phyloP scores from a whole-genome alignment of 2,113 vertebrate genomes.

The Dunckerocampus dactyliophorus region DNA sequence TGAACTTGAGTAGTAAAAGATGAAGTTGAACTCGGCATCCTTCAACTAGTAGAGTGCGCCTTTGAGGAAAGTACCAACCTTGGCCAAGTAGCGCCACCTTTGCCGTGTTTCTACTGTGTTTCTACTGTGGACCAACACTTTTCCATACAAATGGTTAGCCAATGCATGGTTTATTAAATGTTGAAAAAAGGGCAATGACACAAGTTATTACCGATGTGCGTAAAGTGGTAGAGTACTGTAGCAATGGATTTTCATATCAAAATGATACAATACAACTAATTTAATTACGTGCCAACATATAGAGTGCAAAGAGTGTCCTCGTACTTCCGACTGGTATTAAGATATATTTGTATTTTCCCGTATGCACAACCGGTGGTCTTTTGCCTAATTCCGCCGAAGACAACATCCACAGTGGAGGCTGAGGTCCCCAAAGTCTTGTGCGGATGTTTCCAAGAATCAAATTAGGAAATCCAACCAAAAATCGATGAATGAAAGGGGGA shows the following conservation, averaged over 20 bases:
- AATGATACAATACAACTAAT: not conserved
- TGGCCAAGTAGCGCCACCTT: too few species aligned
- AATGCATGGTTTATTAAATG: too few species aligned
- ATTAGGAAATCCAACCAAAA: slow-evolving; percentile 81
- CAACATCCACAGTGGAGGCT: slow-evolving; percentile 39
- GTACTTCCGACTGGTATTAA: slow-evolving; percentile 77
- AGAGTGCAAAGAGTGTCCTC: slow-evolving; percentile 84
- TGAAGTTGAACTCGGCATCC: too few species aligned
- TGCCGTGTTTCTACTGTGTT: too few species aligned
- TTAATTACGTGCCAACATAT: slow-evolving; percentile 80
- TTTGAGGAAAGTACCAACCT: too few species aligned
- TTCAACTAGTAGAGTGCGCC: too few species aligned
- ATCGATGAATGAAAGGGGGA: slow-evolving; percentile 78
- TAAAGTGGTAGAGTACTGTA: not conserved
- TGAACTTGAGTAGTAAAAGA: too few species aligned
- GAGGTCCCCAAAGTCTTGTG: slow-evolving; percentile 71
- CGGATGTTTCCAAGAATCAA: slow-evolving; percentile 75
- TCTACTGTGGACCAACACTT: too few species aligned
- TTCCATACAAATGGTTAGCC: too few species aligned
- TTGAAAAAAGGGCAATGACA: too few species aligned
- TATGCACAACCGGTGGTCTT: slow-evolving; percentile 63
- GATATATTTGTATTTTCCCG: slow-evolving; percentile 78
- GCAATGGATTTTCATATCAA: not conserved
- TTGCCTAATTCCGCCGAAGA: slow-evolving; percentile 15
- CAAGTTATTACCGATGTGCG: too few species aligned